Percentiles rank a stretch among this genome's conserved stretches.
These are phyloP conservation scores for Bradypus variegatus DNA, from an alignment of 2,797 vertebrate genomes.

Conservation along the genomic window DNA sequence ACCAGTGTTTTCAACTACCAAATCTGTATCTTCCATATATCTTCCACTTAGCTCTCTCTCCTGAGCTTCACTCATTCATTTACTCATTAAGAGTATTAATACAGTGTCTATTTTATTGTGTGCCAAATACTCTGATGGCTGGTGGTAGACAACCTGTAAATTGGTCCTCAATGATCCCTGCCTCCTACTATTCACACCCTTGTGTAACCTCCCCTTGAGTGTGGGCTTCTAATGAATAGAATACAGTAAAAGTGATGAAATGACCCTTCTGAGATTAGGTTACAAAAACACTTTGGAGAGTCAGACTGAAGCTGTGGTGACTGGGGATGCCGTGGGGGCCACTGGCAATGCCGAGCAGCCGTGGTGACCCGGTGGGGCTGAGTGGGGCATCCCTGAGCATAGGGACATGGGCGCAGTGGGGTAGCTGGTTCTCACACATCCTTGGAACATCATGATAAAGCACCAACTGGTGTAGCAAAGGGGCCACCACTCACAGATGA, in stretches of 20 bases:
- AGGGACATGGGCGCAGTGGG: no score
- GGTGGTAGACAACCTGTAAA: background rate
- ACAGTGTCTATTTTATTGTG: background rate
- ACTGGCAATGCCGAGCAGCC: no score
- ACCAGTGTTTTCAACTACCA: background rate
- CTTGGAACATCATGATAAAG: no score
- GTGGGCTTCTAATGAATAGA: background rate
- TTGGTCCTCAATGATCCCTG: background rate
- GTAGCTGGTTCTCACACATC: no score
- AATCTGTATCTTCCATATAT: background rate
- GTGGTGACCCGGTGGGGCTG: no score
- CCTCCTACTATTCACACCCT: background rate
- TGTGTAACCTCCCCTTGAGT: background rate
- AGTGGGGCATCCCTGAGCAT: no score
- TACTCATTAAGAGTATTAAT: background rate
- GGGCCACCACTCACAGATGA: no score
- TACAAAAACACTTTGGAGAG: background rate
- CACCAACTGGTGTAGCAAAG: no score
- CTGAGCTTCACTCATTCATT: constrained; percentile 1
- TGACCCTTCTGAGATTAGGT: background rate
- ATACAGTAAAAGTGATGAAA: background rate
- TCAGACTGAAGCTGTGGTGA: no score
- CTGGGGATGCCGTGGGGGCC: no score
- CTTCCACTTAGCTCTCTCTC: background rate
- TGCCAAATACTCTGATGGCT: background rate